Evolutionary conservation across 2,797 vertebrate genomes (phyloP), one percentile per base, ranked within the genome.

Genomic region (Paguma larvata): DNA sequence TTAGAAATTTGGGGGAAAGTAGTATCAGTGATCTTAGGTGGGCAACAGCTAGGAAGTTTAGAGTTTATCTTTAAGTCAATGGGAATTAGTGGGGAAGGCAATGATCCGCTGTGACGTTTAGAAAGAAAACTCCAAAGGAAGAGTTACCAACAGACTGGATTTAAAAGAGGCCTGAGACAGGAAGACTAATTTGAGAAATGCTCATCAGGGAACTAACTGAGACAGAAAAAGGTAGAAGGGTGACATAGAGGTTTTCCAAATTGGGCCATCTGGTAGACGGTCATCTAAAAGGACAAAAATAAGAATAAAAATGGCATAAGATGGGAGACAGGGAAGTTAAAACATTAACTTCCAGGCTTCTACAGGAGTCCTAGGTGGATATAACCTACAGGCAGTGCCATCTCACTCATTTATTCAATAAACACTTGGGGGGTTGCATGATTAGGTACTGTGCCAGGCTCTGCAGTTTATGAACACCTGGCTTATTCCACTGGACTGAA

Each of bases 101-200:
- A 82, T 32, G 21, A 85, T 30, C 51, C 68, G 53, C 27, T 56
- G 62, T 68, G 67, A 77, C 82, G 85, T 65, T 84, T 34, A 80
- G 41, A 34, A 82, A 73, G 70, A 67, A 80, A 87, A 91, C 44
- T 59, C 38, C 73, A 92, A 83, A 9, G 13, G 44, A 73, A 88
- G 65, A 86, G 30, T 41, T 87, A 92, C 46, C n/a, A 90, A 90
- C 2, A 63, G 25, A 70, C 0, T 79, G 62, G 32, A 79, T 67
- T 78, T 68, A 56, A 44, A 93, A 78, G 51, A 86, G 51, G 56
- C 14, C 32, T 30, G 21, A 82, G 70, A 80, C 7, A 68, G 65
- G 6, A 41, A 91, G 11, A 92, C 14, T 86, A 56, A 79, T 62
- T 73, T 95, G 72, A 97, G 62, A 93, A 89, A 59, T 44, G 89